These are phyloP conservation scores for Gopherus evgoodei DNA, from an alignment of 2,113 vertebrate species.

Conservation along the genomic window DNA sequence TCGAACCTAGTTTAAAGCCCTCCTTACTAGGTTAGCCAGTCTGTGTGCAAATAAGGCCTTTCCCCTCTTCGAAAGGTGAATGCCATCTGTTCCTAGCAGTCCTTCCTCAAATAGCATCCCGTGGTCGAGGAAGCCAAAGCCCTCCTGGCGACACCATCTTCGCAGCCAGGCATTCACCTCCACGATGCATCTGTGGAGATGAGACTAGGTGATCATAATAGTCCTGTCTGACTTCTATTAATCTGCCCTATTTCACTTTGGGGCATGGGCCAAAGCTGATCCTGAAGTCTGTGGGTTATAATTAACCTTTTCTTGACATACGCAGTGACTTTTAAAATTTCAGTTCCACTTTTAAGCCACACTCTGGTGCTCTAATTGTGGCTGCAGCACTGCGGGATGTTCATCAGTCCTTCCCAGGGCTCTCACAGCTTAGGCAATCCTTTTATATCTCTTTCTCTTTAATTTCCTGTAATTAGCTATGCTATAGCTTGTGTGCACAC, in stretches of 20 bases:
- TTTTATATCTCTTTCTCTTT: conserved; percentile 3
- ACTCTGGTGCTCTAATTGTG: background rate
- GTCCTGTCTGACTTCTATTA: background rate
- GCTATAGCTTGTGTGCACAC: conserved; percentile 5
- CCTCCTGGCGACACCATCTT: too few relatives aligned
- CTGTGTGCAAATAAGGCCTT: too few relatives aligned
- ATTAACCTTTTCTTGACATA: background rate
- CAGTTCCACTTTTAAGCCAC: background rate
- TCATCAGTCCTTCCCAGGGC: background rate
- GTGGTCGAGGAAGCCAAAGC: too few relatives aligned
- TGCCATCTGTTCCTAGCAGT: too few relatives aligned
- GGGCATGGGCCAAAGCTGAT: background rate
- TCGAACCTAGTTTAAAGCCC: too few relatives aligned
- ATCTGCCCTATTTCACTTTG: background rate
- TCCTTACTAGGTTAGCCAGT: too few relatives aligned
- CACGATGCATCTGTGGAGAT: too few relatives aligned
- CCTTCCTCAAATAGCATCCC: too few relatives aligned
- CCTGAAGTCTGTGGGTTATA: background rate
- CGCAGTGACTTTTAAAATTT: background rate
- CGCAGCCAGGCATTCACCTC: too few relatives aligned
- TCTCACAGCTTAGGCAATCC: background rate
- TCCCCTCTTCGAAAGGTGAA: too few relatives aligned
- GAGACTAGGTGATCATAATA: background rate
- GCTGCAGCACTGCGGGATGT: fast-evolving
- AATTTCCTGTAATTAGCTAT: conserved; percentile 39